phyloP scores from a whole-genome alignment of 2,888 invertebrate genomes.

The Boloria selene region DNA sequence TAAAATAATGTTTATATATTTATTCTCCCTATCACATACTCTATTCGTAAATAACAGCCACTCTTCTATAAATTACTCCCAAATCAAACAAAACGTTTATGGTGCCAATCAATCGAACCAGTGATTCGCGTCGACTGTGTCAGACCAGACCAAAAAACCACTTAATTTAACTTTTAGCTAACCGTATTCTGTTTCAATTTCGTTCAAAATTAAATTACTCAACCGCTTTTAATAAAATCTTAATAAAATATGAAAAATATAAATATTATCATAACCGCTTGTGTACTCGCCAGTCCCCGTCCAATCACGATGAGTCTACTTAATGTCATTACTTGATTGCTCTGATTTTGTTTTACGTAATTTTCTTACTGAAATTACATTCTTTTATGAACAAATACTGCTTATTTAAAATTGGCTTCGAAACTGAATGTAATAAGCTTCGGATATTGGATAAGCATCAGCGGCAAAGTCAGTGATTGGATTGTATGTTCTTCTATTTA shows the following conservation, averaged over 20 bases:
- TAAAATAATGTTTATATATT: too few relatives aligned
- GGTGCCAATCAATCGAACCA: too few relatives aligned
- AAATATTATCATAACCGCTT: conserved; percentile 20
- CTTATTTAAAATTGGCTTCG: conserved; percentile 6
- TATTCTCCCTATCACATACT: too few relatives aligned
- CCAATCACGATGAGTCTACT: conserved; percentile 33
- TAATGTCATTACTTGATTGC: conserved; percentile 47
- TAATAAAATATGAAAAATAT: neutral
- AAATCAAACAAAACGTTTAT: too few relatives aligned
- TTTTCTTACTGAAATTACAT: conserved; percentile 39
- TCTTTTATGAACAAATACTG: conserved; percentile 31
- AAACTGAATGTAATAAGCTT: conserved; percentile 2
- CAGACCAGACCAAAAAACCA: too few relatives aligned
- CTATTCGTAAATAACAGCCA: too few relatives aligned
- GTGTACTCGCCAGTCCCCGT: conserved; percentile 34
- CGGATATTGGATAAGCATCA: conserved; percentile 15
- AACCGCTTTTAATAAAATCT: neutral
- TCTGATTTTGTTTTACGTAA: conserved; percentile 39
- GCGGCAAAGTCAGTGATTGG: conserved; percentile 8
- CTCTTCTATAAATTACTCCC: too few relatives aligned
- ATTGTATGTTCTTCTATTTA: neutral
- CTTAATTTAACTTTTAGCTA: neutral
- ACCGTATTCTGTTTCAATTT: conserved; percentile 4
- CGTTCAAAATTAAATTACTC: too few relatives aligned
- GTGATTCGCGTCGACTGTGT: too few relatives aligned